Base-by-base conservation (phyloP, 92 coral and sea anemone genomes). In the Palythoa caribaeorum region DNA sequence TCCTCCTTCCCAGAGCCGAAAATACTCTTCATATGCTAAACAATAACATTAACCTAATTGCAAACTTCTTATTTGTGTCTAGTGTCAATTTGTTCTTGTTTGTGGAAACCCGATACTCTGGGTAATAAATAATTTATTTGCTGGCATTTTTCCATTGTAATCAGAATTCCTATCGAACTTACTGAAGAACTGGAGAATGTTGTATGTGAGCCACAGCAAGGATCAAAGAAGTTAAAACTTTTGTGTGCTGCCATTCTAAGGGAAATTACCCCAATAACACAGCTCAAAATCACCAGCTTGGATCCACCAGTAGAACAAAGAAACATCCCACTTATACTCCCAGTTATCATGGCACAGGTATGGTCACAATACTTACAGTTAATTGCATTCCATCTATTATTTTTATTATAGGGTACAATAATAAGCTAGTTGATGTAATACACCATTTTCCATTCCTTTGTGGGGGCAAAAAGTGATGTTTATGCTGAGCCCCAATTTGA, bases 281-380 rank as follows among this genome's bases (percentile, higher is more conserved):
- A 94, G 76, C 93, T 95, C 35, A 87, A 79, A 73, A 94, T 96
- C 65, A 90, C 85, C 38, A 91, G 87, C 77, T 63, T 96, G 60
- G 95, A 92, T 15, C 95, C 96, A 6, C 98, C 99, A 39, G 96
- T 96, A 17, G 99, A 96, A 59, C 94, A 95, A 71, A 93, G 86
- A 38, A 89, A 91, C 72, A 92, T 96, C 5, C 98, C 99, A 53
- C 70, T 96, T 11, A 71, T 96, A 40, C 72, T 96, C 28, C 99
- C 99, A 1, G 60, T 96, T 86, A 93, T 88, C 37, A 89, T 96
- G 91, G 94, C 94, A 21, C 99, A 96, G 96, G 98, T 73, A 40
- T 9, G 3, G 55, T 44, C 6, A 40, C 6, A 38, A 44, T 44
- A 44, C 28, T 28, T 28, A 28, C 28, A 28, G 28, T 28, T 28